A percentile compares a stretch with the other conserved stretches of the same genome.
Conservation (phyloP, 2,113 vertebrate genomes). For the Colistium nudipinnis region DNA sequence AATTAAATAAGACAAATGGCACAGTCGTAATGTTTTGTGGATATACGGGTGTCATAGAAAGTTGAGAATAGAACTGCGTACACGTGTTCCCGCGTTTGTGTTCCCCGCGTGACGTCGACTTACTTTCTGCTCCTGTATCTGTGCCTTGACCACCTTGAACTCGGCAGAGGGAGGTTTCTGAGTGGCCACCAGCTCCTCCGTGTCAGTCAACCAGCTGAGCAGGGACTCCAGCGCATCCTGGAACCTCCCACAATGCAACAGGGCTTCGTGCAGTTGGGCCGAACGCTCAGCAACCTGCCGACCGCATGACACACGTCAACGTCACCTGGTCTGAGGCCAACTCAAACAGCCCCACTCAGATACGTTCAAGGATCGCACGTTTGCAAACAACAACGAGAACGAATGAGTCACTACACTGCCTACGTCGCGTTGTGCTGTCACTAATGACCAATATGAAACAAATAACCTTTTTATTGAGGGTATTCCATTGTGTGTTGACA, state of each 20-base stretch:
- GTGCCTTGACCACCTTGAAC: slow-evolving; percentile 98
- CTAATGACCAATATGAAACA: neutral
- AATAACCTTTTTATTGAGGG: slow-evolving; percentile 95
- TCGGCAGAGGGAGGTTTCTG: slow-evolving; percentile 96
- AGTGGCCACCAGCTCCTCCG: slow-evolving; percentile 94
- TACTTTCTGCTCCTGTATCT: slow-evolving; percentile 99
- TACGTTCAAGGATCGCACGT: slow-evolving; percentile 2
- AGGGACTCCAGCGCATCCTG: slow-evolving; percentile 97
- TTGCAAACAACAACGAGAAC: neutral
- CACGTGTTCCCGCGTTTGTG: slow-evolving; percentile 8
- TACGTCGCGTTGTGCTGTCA: neutral
- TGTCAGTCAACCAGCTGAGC: slow-evolving; percentile 96
- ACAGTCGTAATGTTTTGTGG: slow-evolving; percentile 11
- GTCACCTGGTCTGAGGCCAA: slow-evolving; percentile 20
- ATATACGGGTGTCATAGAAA: neutral
- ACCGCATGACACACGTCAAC: slow-evolving; percentile 49
- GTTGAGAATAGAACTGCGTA: slow-evolving; percentile 15
- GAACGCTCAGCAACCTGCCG: slow-evolving; percentile 92
- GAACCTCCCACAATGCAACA: slow-evolving; percentile 95
- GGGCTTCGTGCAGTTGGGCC: slow-evolving; percentile 92
- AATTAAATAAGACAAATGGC: slow-evolving; percentile 57
- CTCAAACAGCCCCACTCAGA: slow-evolving; percentile 6
- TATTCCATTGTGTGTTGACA: slow-evolving; percentile 91
- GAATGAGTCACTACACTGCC: slow-evolving; percentile 2
- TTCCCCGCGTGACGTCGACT: slow-evolving; percentile 19